These are phyloP conservation scores for Streblospio benedicti DNA, from an alignment of 1,140 invertebrate species.

Conservation along the genomic window DNA sequence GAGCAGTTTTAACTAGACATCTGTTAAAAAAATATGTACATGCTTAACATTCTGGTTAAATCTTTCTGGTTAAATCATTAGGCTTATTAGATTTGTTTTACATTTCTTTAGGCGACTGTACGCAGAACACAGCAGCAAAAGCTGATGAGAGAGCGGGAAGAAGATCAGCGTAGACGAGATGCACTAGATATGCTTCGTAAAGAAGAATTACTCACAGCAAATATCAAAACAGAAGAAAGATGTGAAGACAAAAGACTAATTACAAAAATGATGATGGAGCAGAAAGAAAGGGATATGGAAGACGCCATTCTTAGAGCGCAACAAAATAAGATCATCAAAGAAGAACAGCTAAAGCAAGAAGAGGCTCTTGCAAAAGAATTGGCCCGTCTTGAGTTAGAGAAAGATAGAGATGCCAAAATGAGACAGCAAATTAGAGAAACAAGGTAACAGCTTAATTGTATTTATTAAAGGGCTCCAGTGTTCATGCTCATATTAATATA, in stretches of 20 bases:
- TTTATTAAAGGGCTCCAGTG: not conserved
- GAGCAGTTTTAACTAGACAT: no score
- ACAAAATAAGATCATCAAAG: conserved; percentile 30
- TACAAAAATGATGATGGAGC: not conserved
- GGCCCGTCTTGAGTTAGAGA: conserved; percentile 36
- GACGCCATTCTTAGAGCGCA: conserved; percentile 28
- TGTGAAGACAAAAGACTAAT: conserved; percentile 3
- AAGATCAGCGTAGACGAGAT: no score
- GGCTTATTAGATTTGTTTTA: no score
- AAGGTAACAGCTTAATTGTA: conserved; percentile 29
- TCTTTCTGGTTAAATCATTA: no score
- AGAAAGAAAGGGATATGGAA: conserved; percentile 4
- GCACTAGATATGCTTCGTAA: no score
- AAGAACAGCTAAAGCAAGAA: conserved; percentile 39
- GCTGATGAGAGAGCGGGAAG: no score
- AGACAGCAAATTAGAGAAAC: conserved; percentile 45
- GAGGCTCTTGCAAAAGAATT: conserved; percentile 40
- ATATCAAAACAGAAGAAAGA: conserved; percentile 1
- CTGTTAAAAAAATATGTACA: no score
- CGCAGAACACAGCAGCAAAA: no score
- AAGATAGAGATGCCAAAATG: conserved; percentile 43
- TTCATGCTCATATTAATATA: not conserved
- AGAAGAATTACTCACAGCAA: not conserved
- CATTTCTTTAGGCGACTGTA: no score
- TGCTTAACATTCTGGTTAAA: no score